A percentile compares a stretch with the other conserved stretches of the same genome.
Evolutionary conservation across 2,797 vertebrate genomes (phyloP).

Genomic region (Alouatta caraya): DNA sequence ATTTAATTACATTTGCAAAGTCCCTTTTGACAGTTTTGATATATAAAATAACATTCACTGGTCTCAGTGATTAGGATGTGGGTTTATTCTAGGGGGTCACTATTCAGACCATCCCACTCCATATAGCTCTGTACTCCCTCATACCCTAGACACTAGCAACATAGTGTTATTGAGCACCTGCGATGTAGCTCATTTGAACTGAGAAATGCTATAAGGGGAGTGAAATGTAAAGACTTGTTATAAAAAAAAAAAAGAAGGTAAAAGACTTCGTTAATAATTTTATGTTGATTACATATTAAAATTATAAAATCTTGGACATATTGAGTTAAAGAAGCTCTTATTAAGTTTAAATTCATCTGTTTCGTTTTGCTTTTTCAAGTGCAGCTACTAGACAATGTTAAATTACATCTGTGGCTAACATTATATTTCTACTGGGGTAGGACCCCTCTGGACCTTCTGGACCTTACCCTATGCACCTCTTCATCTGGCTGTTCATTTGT

Average conservation of each 20-base stretch:
- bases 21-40: neutral
- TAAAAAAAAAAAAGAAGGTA: neutral
- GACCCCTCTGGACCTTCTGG: neutral
- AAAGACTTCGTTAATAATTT: neutral
- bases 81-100: neutral
- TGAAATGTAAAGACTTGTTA: neutral
- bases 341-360: neutral
- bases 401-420: neutral
- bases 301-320: neutral
- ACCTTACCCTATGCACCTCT: no score
- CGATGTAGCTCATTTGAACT: neutral
- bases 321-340: neutral
- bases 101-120: neutral
- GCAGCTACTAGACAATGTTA: neutral
- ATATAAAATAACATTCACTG: neutral
- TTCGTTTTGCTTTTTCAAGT: neutral
- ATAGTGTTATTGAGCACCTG: neutral
- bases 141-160: neutral
- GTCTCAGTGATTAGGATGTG: neutral
- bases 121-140: neutral
- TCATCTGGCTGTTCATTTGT: neutral
- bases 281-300: neutral
- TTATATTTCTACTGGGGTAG: neutral
- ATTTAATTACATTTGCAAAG: neutral
- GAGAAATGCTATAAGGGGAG: neutral